A percentile compares a stretch with the other conserved stretches of the same genome.
Evolutionary conservation across 2,797 vertebrate species (phyloP).

Genomic region (Hydrophis major): DNA sequence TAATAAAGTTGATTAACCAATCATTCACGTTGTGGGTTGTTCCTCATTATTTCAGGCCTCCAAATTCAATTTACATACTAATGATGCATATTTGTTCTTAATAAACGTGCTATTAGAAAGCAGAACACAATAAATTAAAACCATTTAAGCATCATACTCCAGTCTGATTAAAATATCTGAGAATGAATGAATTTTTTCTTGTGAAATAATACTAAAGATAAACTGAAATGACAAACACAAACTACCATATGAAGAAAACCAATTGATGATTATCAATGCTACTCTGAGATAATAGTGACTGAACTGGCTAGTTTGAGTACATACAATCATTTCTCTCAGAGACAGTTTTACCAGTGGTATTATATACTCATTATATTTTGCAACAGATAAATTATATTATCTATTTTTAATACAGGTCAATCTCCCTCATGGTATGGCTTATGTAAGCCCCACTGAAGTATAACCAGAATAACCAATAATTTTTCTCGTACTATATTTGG

Average conservation of each 20-base stretch:
- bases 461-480: background rate
- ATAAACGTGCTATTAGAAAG: slow-evolving; percentile 58
- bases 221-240: slow-evolving; percentile 46
- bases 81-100: slow-evolving; percentile 61
- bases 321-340: slow-evolving; percentile 1
- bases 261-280: slow-evolving; percentile 1
- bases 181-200: slow-evolving; percentile 50
- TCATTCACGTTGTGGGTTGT: slow-evolving; percentile 56
- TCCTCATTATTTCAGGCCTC: slow-evolving; percentile 59
- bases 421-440: background rate
- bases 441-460: background rate
- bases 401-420: background rate
- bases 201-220: slow-evolving; percentile 57
- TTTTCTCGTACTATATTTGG: background rate
- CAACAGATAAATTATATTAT: background rate
- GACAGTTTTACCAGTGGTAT: background rate
- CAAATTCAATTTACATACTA: slow-evolving; percentile 68
- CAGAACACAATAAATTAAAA: slow-evolving; percentile 66
- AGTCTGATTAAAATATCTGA: slow-evolving; percentile 60
- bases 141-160: slow-evolving; percentile 55
- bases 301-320: slow-evolving; percentile 12
- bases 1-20: slow-evolving; percentile 58
- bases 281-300: background rate
- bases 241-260: slow-evolving; percentile 23
- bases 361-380: background rate